Percentiles rank a stretch among this genome's conserved stretches.
phyloP scores from a whole-genome alignment of 23 tunicate species.

The Styela plicata region DNA sequence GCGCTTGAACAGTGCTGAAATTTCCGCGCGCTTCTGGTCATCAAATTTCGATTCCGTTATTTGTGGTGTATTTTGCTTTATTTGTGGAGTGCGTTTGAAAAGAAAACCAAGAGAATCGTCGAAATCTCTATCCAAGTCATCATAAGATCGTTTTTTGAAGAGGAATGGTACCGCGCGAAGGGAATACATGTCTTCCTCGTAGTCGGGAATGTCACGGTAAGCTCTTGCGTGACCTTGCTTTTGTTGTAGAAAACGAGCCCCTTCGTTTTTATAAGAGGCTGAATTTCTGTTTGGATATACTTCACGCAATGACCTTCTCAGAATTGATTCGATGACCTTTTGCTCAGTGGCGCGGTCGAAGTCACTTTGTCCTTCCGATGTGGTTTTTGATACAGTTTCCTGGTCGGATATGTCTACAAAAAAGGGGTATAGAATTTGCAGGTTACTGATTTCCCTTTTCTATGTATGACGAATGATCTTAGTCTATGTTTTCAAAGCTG shows the following conservation, averaged over 20 bases:
- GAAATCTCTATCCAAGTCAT: background rate
- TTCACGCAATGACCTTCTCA: background rate
- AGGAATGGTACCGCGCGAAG: slow-evolving; percentile 13
- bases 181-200: slow-evolving; percentile 11
- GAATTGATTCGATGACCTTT: background rate
- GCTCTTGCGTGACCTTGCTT: background rate
- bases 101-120: background rate
- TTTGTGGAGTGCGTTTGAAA: background rate
- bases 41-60: background rate
- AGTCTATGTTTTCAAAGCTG: too few species aligned
- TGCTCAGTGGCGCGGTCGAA: background rate
- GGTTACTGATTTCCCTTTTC: too few species aligned
- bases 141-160: background rate
- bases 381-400: background rate
- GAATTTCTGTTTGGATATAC: background rate
- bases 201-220: background rate
- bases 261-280: background rate
- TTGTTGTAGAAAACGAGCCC: too few species aligned
- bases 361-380: background rate
- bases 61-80: background rate
- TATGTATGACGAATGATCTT: too few species aligned
- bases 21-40: background rate
- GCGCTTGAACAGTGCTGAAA: background rate
- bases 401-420: background rate
- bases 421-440: background rate